Evolutionary conservation across 2,797 vertebrate genomes (phyloP).

Genomic region (Crenuchus spilurus): DNA sequence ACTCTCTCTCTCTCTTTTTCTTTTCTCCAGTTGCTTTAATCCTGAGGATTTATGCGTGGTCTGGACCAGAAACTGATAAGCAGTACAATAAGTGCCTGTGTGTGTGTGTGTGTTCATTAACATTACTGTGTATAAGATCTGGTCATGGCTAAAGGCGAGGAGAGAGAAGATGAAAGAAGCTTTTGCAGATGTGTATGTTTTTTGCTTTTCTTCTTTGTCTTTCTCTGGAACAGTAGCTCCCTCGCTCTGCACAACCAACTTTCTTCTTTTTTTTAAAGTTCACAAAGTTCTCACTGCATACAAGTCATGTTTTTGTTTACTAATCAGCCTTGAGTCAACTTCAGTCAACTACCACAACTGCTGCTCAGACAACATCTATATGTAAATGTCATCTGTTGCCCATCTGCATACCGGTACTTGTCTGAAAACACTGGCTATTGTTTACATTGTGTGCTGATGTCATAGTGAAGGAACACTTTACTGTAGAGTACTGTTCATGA

Average conservation of each 20-base stretch:
- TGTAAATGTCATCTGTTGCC: too few relatives aligned
- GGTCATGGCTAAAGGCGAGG: slow-evolving; percentile 64
- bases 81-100: slow-evolving; percentile 48
- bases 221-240: slow-evolving; percentile 9
- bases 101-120: slow-evolving; percentile 50
- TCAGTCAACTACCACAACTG: too few relatives aligned
- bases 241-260: slow-evolving; percentile 44
- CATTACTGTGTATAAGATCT: slow-evolving; percentile 56
- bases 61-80: slow-evolving; percentile 76
- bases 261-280: slow-evolving; percentile 14
- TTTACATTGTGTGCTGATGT: too few relatives aligned
- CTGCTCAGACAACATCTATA: too few relatives aligned
- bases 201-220: neutral
- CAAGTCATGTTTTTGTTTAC: too few relatives aligned
- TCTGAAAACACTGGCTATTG: too few relatives aligned
- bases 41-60: slow-evolving; percentile 72
- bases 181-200: slow-evolving; percentile 64
- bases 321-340: too few relatives aligned
- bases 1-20: slow-evolving; percentile 58
- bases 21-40: slow-evolving; percentile 76
- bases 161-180: slow-evolving; percentile 67
- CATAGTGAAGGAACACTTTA: too few relatives aligned
- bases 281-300: too few relatives aligned
- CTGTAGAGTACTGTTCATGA: too few relatives aligned
- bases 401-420: too few relatives aligned